These are phyloP conservation scores for Zoanthus gigantus DNA, from an alignment of 92 coral and sea anemone genomes.

Conservation along the genomic window DNA sequence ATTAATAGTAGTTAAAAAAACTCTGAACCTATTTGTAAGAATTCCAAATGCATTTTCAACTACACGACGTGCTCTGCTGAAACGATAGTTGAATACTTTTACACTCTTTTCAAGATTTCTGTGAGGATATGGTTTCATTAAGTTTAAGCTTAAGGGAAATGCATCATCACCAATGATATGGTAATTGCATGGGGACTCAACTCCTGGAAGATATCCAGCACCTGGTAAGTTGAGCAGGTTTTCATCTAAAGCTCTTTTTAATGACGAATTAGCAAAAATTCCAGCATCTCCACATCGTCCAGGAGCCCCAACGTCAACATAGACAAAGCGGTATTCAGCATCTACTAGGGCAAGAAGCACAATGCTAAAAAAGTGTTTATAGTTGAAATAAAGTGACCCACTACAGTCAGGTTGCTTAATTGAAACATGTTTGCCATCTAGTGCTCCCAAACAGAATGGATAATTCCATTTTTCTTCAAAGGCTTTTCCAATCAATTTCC, in stretches of 20 bases:
- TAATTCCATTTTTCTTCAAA: constrained; percentile 11
- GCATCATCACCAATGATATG: constrained; percentile 33
- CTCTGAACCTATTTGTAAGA: constrained; percentile 17
- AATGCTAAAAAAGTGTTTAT: constrained; percentile 13
- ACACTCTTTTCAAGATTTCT: constrained; percentile 3
- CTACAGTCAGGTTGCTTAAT: constrained; percentile 1
- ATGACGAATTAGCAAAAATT: constrained; percentile 16
- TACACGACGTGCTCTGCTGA: constrained; percentile 2
- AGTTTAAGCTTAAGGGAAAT: constrained; percentile 18
- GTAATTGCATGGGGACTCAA: constrained; percentile 9
- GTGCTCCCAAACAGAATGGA: constrained; percentile 23
- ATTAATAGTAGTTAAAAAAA: not conserved
- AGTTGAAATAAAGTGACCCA: constrained; percentile 15
- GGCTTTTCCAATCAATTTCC: constrained; percentile 9
- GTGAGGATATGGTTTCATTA: constrained; percentile 24
- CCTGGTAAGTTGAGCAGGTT: constrained; percentile 15
- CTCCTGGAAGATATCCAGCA: constrained; percentile 22
- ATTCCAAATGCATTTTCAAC: not conserved
- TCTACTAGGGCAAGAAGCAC: constrained; percentile 32
- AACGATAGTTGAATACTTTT: constrained; percentile 31
- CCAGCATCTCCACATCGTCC: constrained; percentile 43
- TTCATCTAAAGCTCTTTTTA: constrained; percentile 30
- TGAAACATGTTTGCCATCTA: constrained; percentile 15
- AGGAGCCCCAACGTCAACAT: constrained; percentile 36
- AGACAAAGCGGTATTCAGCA: constrained; percentile 20